Conservation (phyloP, 2,113 vertebrate genomes). For the Australoheros scitulus region DNA sequence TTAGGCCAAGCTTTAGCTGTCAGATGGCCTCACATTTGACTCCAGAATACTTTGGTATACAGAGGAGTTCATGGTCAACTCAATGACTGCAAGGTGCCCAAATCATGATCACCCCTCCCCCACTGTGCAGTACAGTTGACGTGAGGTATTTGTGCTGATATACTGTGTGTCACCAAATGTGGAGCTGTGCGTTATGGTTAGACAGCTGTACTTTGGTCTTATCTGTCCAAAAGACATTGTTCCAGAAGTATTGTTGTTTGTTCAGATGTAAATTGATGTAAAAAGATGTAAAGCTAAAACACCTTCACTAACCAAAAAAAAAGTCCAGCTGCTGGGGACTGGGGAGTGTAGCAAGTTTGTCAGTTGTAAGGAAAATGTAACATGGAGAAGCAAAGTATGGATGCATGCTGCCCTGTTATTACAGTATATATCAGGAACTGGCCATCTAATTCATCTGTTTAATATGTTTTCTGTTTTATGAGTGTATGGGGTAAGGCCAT, state of each 20-base stretch:
- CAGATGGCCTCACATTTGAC: background rate
- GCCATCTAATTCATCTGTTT: background rate
- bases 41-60: background rate
- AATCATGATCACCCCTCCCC: background rate
- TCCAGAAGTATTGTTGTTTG: background rate
- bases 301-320: background rate
- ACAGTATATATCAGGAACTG: background rate
- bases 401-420: background rate
- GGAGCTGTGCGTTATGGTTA: background rate
- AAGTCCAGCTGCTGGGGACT: background rate
- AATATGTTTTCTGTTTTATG: background rate
- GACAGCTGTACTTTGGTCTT: background rate
- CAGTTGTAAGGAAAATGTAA: background rate
- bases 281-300: too few species aligned
- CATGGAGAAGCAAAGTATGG: background rate
- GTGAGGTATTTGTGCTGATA: background rate
- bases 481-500: background rate
- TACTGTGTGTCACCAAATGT: background rate
- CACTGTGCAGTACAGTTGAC: background rate
- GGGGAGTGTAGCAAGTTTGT: background rate
- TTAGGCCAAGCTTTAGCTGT: background rate
- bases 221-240: background rate
- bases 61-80: background rate
- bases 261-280: background rate
- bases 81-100: background rate